These are phyloP conservation scores for Cavia porcellus DNA, from an alignment of 2,113 vertebrate genomes.

Conservation along the genomic window DNA sequence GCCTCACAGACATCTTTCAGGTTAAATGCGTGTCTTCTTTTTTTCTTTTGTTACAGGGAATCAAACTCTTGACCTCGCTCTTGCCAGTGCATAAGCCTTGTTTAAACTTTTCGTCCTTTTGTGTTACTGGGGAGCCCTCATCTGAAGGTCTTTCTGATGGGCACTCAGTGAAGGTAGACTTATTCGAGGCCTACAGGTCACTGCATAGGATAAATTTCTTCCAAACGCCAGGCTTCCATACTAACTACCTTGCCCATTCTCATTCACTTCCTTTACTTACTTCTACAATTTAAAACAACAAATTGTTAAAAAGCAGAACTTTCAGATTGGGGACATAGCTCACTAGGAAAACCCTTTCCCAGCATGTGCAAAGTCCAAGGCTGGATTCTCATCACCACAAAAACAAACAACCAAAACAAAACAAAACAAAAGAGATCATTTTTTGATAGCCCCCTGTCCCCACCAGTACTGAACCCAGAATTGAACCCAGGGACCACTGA, in stretches of 20 bases:
- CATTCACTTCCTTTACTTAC: background rate
- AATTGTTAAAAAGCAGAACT: background rate
- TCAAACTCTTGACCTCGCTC: too few species aligned
- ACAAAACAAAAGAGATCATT: background rate
- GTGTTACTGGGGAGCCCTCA: background rate
- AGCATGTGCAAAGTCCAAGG: background rate
- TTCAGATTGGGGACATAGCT: background rate
- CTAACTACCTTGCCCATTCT: background rate
- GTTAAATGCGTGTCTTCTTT: background rate
- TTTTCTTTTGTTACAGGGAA: too few species aligned
- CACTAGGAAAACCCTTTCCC: too few species aligned
- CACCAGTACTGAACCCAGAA: background rate
- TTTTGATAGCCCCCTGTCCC: background rate
- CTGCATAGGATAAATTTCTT: background rate
- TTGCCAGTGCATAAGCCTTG: too few species aligned
- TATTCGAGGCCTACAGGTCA: background rate
- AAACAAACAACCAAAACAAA: background rate
- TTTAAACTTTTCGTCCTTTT: background rate
- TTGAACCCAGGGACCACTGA: background rate
- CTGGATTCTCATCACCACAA: background rate
- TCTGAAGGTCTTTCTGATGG: background rate
- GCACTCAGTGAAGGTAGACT: background rate
- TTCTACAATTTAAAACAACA: slow-evolving; percentile 22
- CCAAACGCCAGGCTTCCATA: background rate
- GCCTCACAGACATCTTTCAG: background rate